Evolutionary conservation across 2,888 invertebrate genomes (phyloP).

Genomic region (Hemicrepidius hirtus): DNA sequence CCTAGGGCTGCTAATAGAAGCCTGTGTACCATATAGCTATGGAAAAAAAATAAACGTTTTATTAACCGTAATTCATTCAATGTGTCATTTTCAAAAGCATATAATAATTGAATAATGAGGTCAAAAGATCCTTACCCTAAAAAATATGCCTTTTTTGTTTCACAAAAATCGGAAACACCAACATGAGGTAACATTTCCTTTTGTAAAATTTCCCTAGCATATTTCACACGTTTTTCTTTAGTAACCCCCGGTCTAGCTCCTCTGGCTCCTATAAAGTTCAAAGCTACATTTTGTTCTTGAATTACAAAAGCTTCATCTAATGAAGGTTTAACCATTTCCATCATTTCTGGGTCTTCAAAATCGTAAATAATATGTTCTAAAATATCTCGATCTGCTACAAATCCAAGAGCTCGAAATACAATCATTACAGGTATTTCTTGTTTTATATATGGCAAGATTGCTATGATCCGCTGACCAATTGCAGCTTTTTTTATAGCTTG

Average conservation of each 20-base stretch:
- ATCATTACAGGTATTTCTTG: conserved; percentile 99
- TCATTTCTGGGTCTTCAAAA: conserved; percentile 99
- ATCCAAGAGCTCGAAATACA: conserved; percentile 95
- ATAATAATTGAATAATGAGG: too few species aligned
- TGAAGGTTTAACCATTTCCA: conserved; percentile 99
- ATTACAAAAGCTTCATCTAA: conserved; percentile 99
- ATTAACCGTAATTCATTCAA: too few species aligned
- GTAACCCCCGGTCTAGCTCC: conserved; percentile 99
- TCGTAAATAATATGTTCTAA: conserved; percentile 99
- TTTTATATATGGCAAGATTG: conserved; percentile 98
- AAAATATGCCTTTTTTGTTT: conserved; percentile 99
- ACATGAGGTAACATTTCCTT: conserved; percentile 99
- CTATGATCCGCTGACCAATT: conserved; percentile 98
- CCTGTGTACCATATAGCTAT: conserved; percentile 97
- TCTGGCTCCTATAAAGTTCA: conserved; percentile 98
- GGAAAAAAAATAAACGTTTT: too few species aligned
- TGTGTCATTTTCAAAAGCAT: too few species aligned
- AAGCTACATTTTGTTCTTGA: conserved; percentile 98
- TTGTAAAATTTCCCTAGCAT: conserved; percentile 98
- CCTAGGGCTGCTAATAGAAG: conserved; percentile 94
- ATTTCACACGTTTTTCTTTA: conserved; percentile 99
- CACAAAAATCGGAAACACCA: conserved; percentile 99
- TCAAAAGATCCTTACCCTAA: conserved; percentile 82
- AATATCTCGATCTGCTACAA: conserved; percentile 99
- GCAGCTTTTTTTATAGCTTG: conserved; percentile 98